phyloP scores from a whole-genome alignment of 2,797 vertebrate species.

The Micropoecilia bifurca region DNA sequence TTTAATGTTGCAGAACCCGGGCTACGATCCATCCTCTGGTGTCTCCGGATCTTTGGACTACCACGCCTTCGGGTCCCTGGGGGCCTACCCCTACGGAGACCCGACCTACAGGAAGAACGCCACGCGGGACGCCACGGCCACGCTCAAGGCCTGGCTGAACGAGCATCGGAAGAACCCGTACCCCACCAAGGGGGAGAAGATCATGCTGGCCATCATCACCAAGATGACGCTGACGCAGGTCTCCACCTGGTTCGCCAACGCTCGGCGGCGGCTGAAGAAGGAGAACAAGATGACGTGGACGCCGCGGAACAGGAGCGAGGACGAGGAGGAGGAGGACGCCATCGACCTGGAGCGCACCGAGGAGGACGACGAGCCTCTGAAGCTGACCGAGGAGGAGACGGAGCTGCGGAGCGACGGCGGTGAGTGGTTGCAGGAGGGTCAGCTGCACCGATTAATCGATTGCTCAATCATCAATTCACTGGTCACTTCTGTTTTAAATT shows the following conservation, averaged over 20 bases:
- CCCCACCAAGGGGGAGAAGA: slow-evolving; percentile 87
- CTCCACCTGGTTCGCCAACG: slow-evolving; percentile 90
- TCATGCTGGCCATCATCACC: slow-evolving; percentile 88
- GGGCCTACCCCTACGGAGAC: slow-evolving; percentile 90
- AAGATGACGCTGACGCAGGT: slow-evolving; percentile 88
- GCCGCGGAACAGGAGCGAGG: slow-evolving; percentile 89
- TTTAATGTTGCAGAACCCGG: slow-evolving; percentile 81
- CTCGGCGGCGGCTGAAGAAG: slow-evolving; percentile 85
- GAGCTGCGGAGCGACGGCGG: slow-evolving; percentile 72
- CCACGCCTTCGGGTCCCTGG: slow-evolving; percentile 89
- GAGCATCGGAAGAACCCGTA: slow-evolving; percentile 88
- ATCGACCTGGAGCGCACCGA: slow-evolving; percentile 91
- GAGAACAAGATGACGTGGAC: slow-evolving; percentile 92
- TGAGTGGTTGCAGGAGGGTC: slow-evolving; percentile 36
- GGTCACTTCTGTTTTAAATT: too few species aligned
- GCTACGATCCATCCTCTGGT: slow-evolving; percentile 87
- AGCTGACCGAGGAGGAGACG: slow-evolving; percentile 71
- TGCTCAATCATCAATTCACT: neutral
- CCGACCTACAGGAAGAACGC: slow-evolving; percentile 93
- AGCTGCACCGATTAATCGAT: neutral
- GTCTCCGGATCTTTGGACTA: slow-evolving; percentile 89
- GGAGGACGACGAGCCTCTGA: slow-evolving; percentile 84
- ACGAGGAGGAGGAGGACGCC: slow-evolving; percentile 93
- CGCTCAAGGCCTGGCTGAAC: slow-evolving; percentile 88
- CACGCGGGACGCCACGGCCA: slow-evolving; percentile 91